Evolutionary conservation across 2,797 vertebrate species (phyloP), one percentile per base, ranked within the genome.

Genomic region (Mormyrus proboscirostris): DNA sequence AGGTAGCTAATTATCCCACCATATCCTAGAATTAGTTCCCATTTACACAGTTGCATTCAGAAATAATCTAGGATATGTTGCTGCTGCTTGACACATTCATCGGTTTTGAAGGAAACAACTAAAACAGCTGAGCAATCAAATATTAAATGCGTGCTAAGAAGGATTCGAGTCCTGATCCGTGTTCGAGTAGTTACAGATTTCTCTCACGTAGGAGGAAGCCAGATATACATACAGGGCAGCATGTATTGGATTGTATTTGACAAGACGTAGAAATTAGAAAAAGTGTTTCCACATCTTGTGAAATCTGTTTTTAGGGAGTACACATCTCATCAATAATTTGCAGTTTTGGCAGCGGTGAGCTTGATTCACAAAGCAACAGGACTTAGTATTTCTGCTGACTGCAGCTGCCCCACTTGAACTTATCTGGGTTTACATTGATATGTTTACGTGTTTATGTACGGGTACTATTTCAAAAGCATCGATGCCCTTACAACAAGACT

Each of bases 361-460:
- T 16, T 33, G 65, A 16, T 73, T 73, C 29, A 19, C n/a, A 59
- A 59, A 59, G 57, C 7, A 59, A 90, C 88, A 88, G 59, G 51
- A 90, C 82, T 19, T 88, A 91, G 88, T 89, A 91, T 89, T 53
- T 90, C 49, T 25, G 29, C 65, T 73, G 25, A 4, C 89, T 87
- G 50, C 59, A 57, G 59, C 47, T 44, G 79, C 29, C 89, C 84
- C 88, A 90, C 91, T 83, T 86, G 47, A 12, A 76, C 62, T 79
- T 88, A 73, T 92, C 94, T 94, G 93, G 93, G 92, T 94, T 89
- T 91, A 92, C 91, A 94, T 93, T 93, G 91, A 73, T 33, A 69
- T 38, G 2, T 38, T 38, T 38, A 73, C 2, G 62, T 33, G 62
- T 69, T 33, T 33, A 69, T 22, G 59, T 29, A 65, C 3, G 0